These are phyloP conservation scores for Phrynosoma platyrhinos DNA, from an alignment of 2,113 vertebrate genomes.

Conservation along the genomic window DNA sequence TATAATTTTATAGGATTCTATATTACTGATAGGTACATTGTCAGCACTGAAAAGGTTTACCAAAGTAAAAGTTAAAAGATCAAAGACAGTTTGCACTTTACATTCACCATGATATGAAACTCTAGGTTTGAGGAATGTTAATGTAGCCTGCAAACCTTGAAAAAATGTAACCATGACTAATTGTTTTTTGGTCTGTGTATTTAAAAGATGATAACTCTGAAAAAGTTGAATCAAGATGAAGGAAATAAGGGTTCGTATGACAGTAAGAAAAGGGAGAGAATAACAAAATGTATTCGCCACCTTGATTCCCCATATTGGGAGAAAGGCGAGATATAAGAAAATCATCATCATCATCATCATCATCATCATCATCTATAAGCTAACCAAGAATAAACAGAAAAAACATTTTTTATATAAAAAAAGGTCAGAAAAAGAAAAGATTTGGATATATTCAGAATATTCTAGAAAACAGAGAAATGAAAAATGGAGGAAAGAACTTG, in stretches of 20 bases:
- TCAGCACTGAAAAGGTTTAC: constrained; percentile 65
- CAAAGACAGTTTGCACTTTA: constrained; percentile 72
- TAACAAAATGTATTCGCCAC: constrained; percentile 3
- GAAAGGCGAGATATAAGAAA: no score
- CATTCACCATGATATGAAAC: constrained; percentile 63
- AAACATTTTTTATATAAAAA: neutral
- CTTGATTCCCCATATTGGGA: no score
- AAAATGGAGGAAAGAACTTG: neutral
- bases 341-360: no score
- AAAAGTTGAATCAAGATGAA: constrained; percentile 58
- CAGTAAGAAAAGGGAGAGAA: neutral
- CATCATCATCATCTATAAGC: no score
- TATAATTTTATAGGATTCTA: constrained; percentile 64
- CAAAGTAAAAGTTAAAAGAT: constrained; percentile 67
- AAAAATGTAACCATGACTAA: constrained; percentile 68
- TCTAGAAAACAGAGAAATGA: neutral
- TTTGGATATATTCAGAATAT: neutral
- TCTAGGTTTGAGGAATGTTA: constrained; percentile 59
- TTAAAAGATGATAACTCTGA: constrained; percentile 60
- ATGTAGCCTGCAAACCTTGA: constrained; percentile 62
- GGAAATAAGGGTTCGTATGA: neutral
- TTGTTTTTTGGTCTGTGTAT: constrained; percentile 61
- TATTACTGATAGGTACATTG: constrained; percentile 62
- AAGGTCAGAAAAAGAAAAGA: neutral
- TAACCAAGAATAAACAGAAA: constrained; percentile 38